Base-by-base conservation (phyloP, 1,140 invertebrate genomes). In the Harlomillsia oculata region DNA sequence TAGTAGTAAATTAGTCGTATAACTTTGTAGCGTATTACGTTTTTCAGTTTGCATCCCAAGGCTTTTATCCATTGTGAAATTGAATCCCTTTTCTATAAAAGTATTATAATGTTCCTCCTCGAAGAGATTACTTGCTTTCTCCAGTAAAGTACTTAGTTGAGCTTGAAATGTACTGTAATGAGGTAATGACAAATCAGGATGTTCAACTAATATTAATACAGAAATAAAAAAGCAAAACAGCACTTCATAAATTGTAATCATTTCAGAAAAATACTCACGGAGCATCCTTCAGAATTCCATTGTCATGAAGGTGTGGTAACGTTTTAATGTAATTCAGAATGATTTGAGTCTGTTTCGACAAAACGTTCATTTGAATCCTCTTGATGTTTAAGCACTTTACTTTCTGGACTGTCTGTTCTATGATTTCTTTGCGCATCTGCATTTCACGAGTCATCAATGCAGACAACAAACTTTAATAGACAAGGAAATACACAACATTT, bases 361-460 rank as follows among this genome's bases (percentile, higher is more conserved):
- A 8, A 0, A 26, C 28, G 3, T 5, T 23, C 2, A 40, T 14
- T 39, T 55, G 46, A 20, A 20, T 1, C 21, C n/a, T 46, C 18
- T 55, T 55, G 0, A 48, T 4, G 32, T 48, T 55, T 0, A 55
- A 2, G 20, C 40, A 30, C 20, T 48, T 55, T n/a, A 34, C 25
- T 20, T 55, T 46, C 5, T 25, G 28, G 8, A 44, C 14, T 13
- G 32, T 30, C 25, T 16, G 21, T 34, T 53, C 52, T 21, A 13
- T 41, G 11, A 52, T 30, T 41, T 41, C 36, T n/a, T 39, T 25
- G 8, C 48, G 18, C 14, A 34, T 28, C 9, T 50, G 32, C 48
- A 50, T 39, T 39, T 50, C 48, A n/a, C 48, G 20, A 13, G 14
- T 50, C 32, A 50, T 50, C 34, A 50, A 39, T 3, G 48, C 48